A percentile compares a stretch with the other conserved stretches of the same genome.
phyloP scores from a whole-genome alignment of 2,113 vertebrate genomes.

The Pseudois nayaur region DNA sequence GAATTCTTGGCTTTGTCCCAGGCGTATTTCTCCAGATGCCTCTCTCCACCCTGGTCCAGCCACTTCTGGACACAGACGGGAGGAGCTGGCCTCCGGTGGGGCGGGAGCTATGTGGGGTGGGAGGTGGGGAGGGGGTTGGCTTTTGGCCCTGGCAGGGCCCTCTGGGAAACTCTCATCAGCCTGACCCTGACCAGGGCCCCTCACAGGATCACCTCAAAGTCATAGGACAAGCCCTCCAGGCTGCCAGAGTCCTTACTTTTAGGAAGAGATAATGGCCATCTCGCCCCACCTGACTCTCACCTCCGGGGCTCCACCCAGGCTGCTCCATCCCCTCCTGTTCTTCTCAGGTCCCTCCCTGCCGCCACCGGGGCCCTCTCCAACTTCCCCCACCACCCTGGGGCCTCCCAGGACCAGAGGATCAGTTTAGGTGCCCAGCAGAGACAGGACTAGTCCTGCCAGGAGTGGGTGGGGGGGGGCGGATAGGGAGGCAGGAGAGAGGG shows the following conservation, averaged over 20 bases:
- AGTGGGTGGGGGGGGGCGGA: rapidly evolving
- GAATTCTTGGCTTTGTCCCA: neutral
- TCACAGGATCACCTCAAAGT: neutral
- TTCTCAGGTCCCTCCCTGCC: neutral
- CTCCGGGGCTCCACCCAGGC: rapidly evolving
- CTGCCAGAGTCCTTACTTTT: neutral
- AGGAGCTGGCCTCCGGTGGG: neutral
- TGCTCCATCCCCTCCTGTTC: neutral
- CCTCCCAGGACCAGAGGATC: neutral
- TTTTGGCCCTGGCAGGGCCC: neutral
- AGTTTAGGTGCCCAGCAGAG: neutral
- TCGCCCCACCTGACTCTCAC: neutral
- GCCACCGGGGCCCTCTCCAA: neutral
- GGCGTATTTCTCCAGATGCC: neutral
- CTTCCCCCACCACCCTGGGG: neutral
- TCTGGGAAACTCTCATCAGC: neutral
- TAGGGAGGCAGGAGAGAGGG: neutral
- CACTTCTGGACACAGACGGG: neutral
- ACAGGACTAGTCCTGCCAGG: neutral
- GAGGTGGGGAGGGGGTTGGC: neutral
- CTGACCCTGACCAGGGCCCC: neutral
- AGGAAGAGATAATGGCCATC: neutral
- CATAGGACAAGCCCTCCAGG: neutral
- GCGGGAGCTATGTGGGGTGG: rapidly evolving
- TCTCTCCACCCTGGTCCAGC: neutral